Percentiles rank a stretch among this genome's conserved stretches.
phyloP scores from a whole-genome alignment of 2,113 vertebrate genomes.

The Hiodon tergisus region DNA sequence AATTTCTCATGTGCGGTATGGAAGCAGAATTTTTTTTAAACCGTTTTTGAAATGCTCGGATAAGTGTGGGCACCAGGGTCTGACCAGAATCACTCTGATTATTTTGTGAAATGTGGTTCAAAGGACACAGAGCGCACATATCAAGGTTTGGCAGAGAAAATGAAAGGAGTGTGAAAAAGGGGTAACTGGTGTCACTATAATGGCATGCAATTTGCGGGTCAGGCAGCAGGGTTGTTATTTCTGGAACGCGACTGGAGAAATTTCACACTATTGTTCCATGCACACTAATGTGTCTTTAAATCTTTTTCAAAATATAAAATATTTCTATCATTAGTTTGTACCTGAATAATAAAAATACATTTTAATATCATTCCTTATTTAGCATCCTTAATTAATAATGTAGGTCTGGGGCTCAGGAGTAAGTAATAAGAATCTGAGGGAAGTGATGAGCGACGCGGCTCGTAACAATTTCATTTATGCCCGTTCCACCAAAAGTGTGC shows the following conservation, averaged over 20 bases:
- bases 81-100: not conserved
- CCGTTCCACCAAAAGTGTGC: not conserved
- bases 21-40: too few relatives aligned
- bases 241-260: not conserved
- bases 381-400: too few relatives aligned
- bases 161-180: not conserved
- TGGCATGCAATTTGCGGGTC: not conserved
- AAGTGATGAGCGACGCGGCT: not conserved
- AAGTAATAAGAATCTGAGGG: too few relatives aligned
- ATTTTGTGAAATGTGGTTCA: not conserved
- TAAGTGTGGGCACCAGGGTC: not conserved
- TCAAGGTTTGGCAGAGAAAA: not conserved
- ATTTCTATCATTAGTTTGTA: too few relatives aligned
- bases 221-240: not conserved
- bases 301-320: too few relatives aligned
- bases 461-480: not conserved
- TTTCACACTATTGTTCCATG: not conserved
- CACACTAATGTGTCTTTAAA: not conserved
- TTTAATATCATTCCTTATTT: too few relatives aligned
- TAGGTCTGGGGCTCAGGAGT: too few relatives aligned
- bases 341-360: too few relatives aligned
- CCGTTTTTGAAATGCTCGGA: too few relatives aligned
- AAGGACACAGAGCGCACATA: not conserved
- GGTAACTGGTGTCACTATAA: not conserved
- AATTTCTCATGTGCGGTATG: too few relatives aligned